Evolutionary conservation across 2,113 vertebrate genomes (phyloP), one percentile per base, ranked within the genome.

Genomic region (Colinus virginianus): DNA sequence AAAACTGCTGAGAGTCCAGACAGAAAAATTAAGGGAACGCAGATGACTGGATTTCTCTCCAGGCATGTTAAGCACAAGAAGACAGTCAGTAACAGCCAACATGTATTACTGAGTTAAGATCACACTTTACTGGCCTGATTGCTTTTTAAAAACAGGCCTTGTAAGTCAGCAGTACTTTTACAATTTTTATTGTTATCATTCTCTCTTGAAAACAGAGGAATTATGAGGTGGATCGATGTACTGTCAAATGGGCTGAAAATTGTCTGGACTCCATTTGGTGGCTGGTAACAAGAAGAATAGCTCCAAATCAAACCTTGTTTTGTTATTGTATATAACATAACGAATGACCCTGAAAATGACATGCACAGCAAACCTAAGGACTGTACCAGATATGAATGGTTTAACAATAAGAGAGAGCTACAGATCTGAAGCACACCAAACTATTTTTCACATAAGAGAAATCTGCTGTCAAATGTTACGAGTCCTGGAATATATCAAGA

Each of bases 371-470:
- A 84, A 84, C 15, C 9, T 38, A 9, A 18, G 38, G 16, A 59
- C 58, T 30, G 28, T 70, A 77, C 8, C 11, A 67, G 25, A 21
- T 23, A 83, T 0, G 3, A 42, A 25, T 22, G 7, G 4, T 55
- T 36, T 19, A 2, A 2, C 3, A 2, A 0, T 1, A 46, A 79
- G 13, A 7, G 38, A 36, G 28, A 79, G 26, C 13, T 11, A 12
- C 2, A 3, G 0, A 38, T 51, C 32, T 75, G 5, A 26, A 43
- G 15, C 8, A 4, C 10, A n/a, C 7, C 9, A 72, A 13, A 32
- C 5, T 38, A 25, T 16, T 53, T 70, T 51, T 66, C 8, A 53
- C 10, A 4, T 22, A 58, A 70, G 17, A 67, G 21, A 83, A 90
- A 77, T 49, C n/a, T 55, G 10, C 56, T 78, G 5, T 38, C 10